Percentiles rank a stretch among this genome's conserved stretches.
phyloP scores from a whole-genome alignment of 2,797 vertebrate genomes.

The Heliangelus exortis region DNA sequence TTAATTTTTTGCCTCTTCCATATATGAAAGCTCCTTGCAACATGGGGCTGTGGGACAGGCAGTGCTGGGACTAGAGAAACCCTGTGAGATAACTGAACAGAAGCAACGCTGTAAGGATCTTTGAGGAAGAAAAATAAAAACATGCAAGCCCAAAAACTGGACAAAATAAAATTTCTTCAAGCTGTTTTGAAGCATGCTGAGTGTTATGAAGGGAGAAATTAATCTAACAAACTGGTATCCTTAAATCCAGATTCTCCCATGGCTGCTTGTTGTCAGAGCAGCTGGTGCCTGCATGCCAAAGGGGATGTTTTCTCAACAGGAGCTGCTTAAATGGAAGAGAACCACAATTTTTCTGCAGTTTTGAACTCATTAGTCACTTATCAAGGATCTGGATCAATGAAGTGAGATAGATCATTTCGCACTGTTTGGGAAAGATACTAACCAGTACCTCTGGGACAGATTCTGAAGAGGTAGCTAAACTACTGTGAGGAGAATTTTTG shows the following conservation, averaged over 20 bases:
- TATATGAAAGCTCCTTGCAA: neutral
- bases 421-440: neutral
- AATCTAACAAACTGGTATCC: neutral
- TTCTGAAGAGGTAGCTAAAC: neutral
- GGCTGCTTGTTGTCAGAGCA: neutral
- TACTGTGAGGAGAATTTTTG: neutral
- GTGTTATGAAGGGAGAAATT: neutral
- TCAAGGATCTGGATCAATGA: neutral
- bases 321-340: slow-evolving; percentile 10
- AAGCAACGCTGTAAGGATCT: neutral
- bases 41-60: neutral
- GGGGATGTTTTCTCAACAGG: neutral
- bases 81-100: neutral
- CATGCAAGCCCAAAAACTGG: neutral
- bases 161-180: neutral
- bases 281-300: neutral
- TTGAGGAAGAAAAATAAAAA: neutral
- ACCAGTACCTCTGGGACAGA: neutral
- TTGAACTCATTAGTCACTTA: slow-evolving; percentile 10
- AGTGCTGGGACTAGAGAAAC: neutral
- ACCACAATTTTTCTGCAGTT: neutral
- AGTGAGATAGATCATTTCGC: neutral
- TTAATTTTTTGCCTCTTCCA: neutral
- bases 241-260: neutral
- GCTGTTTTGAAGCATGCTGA: neutral